phyloP scores from a whole-genome alignment of 2,113 vertebrate genomes.

The Neogale vison region DNA sequence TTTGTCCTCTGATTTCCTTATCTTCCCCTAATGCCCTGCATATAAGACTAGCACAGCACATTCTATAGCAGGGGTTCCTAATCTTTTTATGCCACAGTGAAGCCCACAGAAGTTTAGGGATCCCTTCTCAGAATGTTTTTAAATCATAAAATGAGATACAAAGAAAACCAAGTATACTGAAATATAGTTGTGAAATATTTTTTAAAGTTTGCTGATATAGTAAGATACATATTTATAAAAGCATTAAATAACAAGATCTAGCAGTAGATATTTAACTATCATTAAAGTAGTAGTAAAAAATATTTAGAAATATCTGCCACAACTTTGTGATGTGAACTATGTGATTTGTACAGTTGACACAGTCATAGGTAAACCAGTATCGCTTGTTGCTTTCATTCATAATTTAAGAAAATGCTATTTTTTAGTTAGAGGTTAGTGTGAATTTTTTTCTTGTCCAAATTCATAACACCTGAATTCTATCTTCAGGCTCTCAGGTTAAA shows the following conservation, averaged over 20 bases:
- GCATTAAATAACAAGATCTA: background rate
- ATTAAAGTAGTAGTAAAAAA: background rate
- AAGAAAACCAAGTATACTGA: conserved; percentile 15
- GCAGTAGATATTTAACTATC: background rate
- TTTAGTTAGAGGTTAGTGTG: background rate
- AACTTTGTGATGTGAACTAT: background rate
- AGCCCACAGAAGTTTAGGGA: background rate
- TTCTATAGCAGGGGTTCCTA: background rate
- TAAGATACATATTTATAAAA: background rate
- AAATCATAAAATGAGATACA: conserved; percentile 15
- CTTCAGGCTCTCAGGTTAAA: background rate
- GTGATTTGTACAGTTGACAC: background rate
- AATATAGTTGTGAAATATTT: conserved; percentile 10
- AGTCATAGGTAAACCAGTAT: background rate
- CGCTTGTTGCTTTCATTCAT: background rate
- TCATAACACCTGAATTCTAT: background rate
- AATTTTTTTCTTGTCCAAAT: conserved; percentile 16
- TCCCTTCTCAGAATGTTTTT: background rate
- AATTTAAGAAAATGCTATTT: background rate
- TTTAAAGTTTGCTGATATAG: background rate
- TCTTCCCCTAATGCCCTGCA: background rate
- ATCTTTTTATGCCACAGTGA: background rate
- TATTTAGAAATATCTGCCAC: background rate
- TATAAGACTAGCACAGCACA: background rate
- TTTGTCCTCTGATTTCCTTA: background rate